These are phyloP conservation scores for Chlorodrepanis virens DNA, from an alignment of 2,113 vertebrate genomes.

Conservation along the genomic window DNA sequence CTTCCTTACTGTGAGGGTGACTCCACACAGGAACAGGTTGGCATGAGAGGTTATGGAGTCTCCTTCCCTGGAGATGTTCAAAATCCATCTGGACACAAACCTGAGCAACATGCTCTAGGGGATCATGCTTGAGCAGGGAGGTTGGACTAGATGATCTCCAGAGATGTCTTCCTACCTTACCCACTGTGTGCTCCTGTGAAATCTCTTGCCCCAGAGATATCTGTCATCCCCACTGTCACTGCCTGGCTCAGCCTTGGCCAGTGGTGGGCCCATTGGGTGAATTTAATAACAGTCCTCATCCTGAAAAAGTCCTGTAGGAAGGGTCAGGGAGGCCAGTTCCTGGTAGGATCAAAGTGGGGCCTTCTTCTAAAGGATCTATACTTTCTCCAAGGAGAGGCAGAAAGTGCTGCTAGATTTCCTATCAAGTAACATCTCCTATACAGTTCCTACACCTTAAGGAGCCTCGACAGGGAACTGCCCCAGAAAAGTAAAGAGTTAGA, in stretches of 20 bases:
- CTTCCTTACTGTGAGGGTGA: background rate
- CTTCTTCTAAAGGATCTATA: background rate
- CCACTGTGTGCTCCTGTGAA: too few relatives aligned
- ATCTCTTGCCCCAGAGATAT: too few relatives aligned
- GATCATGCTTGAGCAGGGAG: background rate
- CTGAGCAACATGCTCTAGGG: background rate
- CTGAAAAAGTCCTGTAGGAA: background rate
- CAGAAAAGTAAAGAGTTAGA: background rate
- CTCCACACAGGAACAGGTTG: background rate
- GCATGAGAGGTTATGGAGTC: background rate
- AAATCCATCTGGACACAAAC: background rate
- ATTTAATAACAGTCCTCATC: background rate
- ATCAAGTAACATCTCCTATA: background rate
- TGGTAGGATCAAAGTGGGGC: background rate
- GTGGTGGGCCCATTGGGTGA: rapidly evolving
- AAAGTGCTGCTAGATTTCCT: background rate
- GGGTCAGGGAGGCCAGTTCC: background rate
- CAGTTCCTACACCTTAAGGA: background rate
- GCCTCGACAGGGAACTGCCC: background rate
- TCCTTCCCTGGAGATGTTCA: background rate
- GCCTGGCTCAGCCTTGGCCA: background rate
- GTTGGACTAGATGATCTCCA: background rate
- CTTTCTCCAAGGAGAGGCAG: background rate
- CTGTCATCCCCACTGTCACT: background rate
- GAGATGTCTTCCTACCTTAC: background rate